A percentile compares a stretch with the other conserved stretches of the same genome.
Evolutionary conservation across 2,888 invertebrate genomes (phyloP).

Genomic region (Digitonthophagus gazella): DNA sequence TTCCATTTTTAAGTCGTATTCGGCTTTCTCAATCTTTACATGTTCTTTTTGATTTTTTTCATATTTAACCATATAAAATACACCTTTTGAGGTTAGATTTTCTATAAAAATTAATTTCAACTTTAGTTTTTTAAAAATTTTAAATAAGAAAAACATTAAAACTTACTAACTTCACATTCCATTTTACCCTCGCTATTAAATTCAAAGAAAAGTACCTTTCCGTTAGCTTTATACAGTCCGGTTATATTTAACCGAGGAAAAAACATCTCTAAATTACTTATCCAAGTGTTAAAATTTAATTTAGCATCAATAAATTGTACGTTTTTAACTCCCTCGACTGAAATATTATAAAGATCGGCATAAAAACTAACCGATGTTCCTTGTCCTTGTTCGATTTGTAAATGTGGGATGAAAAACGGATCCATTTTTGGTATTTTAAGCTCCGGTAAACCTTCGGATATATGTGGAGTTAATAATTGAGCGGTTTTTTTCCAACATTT

Average conservation of each 20-base stretch:
- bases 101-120: background rate
- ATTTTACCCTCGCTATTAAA: slow-evolving; percentile 31
- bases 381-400: slow-evolving; percentile 37
- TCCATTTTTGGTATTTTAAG: slow-evolving; percentile 43
- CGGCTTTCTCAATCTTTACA: slow-evolving; percentile 26
- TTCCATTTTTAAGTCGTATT: slow-evolving; percentile 31
- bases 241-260: slow-evolving; percentile 33
- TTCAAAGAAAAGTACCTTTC: slow-evolving; percentile 40
- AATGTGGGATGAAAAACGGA: slow-evolving; percentile 39
- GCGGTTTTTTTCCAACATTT: slow-evolving; percentile 41
- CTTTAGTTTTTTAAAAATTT: too few relatives aligned
- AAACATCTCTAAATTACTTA: background rate
- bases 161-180: slow-evolving; percentile 34
- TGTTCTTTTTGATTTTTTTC: background rate
- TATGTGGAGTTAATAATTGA: slow-evolving; percentile 36
- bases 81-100: too few relatives aligned
- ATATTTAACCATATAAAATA: background rate
- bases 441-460: slow-evolving; percentile 44
- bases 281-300: slow-evolving; percentile 7
- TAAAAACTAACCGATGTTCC: slow-evolving; percentile 37
- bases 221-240: slow-evolving; percentile 41
- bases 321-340: slow-evolving; percentile 33
- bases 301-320: slow-evolving; percentile 35
- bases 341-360: slow-evolving; percentile 36
- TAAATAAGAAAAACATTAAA: background rate